A percentile compares a stretch with the other conserved stretches of the same genome.
Evolutionary conservation across 2,113 vertebrate genomes (phyloP).

Genomic region (Leucopsar rothschildi): DNA sequence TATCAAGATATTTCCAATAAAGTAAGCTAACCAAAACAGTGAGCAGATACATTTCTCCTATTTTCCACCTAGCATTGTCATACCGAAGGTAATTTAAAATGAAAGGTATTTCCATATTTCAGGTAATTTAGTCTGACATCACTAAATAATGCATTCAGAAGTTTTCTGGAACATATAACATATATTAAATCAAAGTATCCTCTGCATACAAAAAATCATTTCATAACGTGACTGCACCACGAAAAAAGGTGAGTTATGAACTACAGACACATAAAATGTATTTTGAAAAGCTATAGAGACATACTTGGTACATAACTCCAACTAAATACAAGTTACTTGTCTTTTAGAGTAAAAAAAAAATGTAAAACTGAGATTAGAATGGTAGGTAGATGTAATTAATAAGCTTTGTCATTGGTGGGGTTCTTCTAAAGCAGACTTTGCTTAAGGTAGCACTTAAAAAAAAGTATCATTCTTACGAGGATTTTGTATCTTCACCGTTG

Average conservation of each 20-base stretch:
- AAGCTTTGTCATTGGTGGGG: not conserved
- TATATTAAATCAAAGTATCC: conserved; percentile 75
- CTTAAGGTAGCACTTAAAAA: not conserved
- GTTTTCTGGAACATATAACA: conserved; percentile 72
- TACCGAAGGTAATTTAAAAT: conserved; percentile 71
- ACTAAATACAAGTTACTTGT: not conserved
- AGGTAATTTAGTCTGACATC: conserved; percentile 77
- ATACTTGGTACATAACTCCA: not conserved
- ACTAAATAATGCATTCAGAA: conserved; percentile 81
- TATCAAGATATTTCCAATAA: conserved; percentile 1
- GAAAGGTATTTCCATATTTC: conserved; percentile 73
- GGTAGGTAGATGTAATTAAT: not conserved
- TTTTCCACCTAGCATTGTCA: conserved; percentile 40
- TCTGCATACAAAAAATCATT: not conserved
- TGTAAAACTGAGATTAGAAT: not conserved
- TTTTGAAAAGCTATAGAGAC: not conserved
- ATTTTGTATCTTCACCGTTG: conserved; percentile 94
- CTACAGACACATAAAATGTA: not conserved
- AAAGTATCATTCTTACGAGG: conserved; percentile 83
- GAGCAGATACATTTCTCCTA: conserved; percentile 39
- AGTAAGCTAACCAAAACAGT: conserved; percentile 72
- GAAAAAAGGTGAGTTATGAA: not conserved
- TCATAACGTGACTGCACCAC: not conserved
- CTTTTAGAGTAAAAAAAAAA: not conserved
- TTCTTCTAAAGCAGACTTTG: not conserved